Base-by-base conservation (phyloP, 1,140 invertebrate genomes). In the Drosophila nigrodunni region DNA sequence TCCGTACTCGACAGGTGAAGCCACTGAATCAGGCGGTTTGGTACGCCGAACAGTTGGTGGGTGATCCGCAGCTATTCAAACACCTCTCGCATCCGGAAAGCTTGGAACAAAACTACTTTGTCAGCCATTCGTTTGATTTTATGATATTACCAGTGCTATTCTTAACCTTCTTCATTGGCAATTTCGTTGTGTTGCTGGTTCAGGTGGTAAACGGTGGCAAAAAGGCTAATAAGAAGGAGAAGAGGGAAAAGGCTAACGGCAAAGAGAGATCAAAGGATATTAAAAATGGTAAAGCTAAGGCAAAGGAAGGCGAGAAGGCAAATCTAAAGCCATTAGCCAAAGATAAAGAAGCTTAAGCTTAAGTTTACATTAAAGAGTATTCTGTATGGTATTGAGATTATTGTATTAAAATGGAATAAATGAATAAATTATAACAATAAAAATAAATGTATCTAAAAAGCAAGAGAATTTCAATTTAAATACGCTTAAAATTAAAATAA, bases 11-110 rank as follows among this genome's bases (percentile, higher is more conserved):
- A 18, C 93, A 93, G 0, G 62, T 93, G 43, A 78, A 92, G 1
- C 92, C 94, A 0, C 30, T 94, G 41, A 94, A 95, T 25, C 92
- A 92, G 6, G 94, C 95, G 2, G 88, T 95, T 15, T 95, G 94
- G 92, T 95, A 95, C 94, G 93, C 93, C 0, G 95, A 95, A 79
- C 94, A 95, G 64, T 92, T 95, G 71, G 88, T 60, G 64, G 76
- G 47, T 6, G 50, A 90, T 3, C 85, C 88, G 0, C 5, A 47
- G 0, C 89, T 93, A 2, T 75, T 58, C 5, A 59, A 58, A 13
- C 3, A 85, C 21, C 18, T 85, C 7, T 44, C 49, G 6, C 62
- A 64, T 3, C n/a, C 71, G 0, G 15, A 58, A n/a, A 7, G 49
- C 1, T 4, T 25, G 18, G 47, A 70, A 7, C 47, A 60, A 6